Percentiles rank a stretch among this genome's conserved stretches.
These are phyloP conservation scores for Aplochiton taeniatus DNA, from an alignment of 2,797 vertebrate genomes.

Conservation along the genomic window DNA sequence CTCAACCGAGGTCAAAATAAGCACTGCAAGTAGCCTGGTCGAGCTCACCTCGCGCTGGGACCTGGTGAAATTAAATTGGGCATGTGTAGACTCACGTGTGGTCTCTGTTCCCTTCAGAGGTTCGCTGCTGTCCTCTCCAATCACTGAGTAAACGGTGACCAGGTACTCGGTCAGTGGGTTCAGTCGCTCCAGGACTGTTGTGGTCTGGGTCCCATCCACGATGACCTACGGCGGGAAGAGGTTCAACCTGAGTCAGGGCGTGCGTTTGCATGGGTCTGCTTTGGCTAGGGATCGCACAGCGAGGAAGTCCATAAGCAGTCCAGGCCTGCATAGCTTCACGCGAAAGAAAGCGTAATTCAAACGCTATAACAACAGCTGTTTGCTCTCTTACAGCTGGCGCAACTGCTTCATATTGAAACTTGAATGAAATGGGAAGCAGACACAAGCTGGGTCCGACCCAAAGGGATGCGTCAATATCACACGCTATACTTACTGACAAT, in stretches of 20 bases:
- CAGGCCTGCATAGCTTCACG: too few relatives aligned
- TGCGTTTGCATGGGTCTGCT: background rate
- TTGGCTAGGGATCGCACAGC: background rate
- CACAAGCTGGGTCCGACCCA: background rate
- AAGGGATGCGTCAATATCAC: too few relatives aligned
- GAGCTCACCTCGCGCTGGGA: constrained; percentile 23
- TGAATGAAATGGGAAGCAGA: background rate
- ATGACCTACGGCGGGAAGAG: constrained; percentile 76
- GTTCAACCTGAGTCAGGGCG: background rate
- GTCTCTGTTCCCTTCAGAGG: constrained; percentile 88
- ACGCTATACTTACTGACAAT: too few relatives aligned
- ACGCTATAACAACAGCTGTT: too few relatives aligned
- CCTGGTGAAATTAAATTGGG: background rate
- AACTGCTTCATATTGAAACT: too few relatives aligned
- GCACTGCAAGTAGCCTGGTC: constrained; percentile 3
- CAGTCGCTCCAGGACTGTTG: constrained; percentile 84
- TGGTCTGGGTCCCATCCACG: constrained; percentile 86
- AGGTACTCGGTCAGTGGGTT: constrained; percentile 88
- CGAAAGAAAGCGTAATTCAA: too few relatives aligned
- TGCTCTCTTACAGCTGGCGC: too few relatives aligned
- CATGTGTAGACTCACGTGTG: constrained; percentile 82
- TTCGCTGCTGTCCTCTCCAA: constrained; percentile 92
- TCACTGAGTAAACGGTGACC: constrained; percentile 88
- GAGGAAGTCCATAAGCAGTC: too few relatives aligned
- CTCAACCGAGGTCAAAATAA: background rate